Evolutionary conservation across 2,888 invertebrate species (phyloP), one percentile per base, ranked within the genome.

Genomic region (Scaptomyza tumidula): DNA sequence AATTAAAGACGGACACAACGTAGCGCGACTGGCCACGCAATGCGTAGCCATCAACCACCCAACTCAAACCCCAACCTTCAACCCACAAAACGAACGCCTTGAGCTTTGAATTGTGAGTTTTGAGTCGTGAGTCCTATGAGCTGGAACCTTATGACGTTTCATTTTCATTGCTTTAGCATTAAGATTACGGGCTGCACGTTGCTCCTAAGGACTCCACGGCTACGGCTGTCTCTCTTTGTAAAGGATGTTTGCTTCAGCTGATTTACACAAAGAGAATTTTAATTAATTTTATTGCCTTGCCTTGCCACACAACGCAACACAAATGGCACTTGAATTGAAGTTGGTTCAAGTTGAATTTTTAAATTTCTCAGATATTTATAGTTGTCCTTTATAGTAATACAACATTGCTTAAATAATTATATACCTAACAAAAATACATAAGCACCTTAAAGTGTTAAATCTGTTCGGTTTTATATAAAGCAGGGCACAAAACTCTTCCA

Each of bases 191-290:
- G 71, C 48, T 55, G 70, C 74, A 82, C 79, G 68, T 67, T 74
- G 60, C 56, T 59, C 44, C 63, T 9, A 52, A 71, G 67, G 60
- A 61, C 48, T 61, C 57, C 19, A 3, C 2, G 10, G 33, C 10
- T 33, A 33, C 10, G 10, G 33, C 33, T 33, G 33, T 33, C 35
- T 35, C 35, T 35, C 35, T 35, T 67, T 73, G 65, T 74, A 66
- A 90, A 90, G 90, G 90, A 90, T 89, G 82, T 90, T 90, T 90
- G 89, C 90, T 84, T 86, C 83, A 88, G 81, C 80, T 85, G 85
- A 82, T 88, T 88, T 87, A 75, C 82, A 86, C 80, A 86, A 79
- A 72, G 67, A 71, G 67, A 84, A 79, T 86, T 86, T 79, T 86
- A 84, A 83, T 83, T 83, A 83, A 85, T 87, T 84, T 86, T 70